Evolutionary conservation across 1,140 invertebrate genomes (phyloP).

Genomic region (Listronotus bonariensis): DNA sequence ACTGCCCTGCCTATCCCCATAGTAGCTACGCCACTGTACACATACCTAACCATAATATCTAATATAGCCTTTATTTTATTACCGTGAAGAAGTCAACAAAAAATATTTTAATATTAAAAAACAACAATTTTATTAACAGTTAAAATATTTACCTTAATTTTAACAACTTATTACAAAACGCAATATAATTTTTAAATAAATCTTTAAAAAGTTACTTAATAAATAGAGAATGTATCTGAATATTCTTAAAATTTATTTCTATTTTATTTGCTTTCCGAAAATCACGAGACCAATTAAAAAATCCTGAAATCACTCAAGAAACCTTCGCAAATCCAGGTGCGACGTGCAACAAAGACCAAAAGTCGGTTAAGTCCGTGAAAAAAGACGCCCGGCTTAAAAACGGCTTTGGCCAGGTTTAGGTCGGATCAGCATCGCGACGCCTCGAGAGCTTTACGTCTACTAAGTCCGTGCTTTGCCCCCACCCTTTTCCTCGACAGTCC

Average conservation of each 20-base stretch:
- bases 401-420: constrained; percentile 55
- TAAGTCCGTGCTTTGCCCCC: constrained; percentile 51
- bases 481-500: constrained; percentile 13
- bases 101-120: no score
- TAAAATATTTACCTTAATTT: no score
- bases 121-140: no score
- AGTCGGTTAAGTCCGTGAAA: constrained; percentile 53
- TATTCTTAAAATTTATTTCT: not conserved
- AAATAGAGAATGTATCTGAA: no score
- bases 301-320: constrained; percentile 47
- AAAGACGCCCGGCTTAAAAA: constrained; percentile 55
- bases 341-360: constrained; percentile 53
- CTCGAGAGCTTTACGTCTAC: constrained; percentile 54
- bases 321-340: constrained; percentile 51
- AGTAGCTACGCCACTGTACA: no score
- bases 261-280: not conserved
- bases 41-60: no score
- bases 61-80: no score
- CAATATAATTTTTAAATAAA: no score
- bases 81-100: no score
- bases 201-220: no score
- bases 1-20: no score
- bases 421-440: constrained; percentile 55
- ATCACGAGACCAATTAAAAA: constrained; percentile 12
- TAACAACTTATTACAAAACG: no score